Percentiles rank a stretch among this genome's conserved stretches.
phyloP scores from a whole-genome alignment of 2,797 vertebrate genomes.

The Falco peregrinus region DNA sequence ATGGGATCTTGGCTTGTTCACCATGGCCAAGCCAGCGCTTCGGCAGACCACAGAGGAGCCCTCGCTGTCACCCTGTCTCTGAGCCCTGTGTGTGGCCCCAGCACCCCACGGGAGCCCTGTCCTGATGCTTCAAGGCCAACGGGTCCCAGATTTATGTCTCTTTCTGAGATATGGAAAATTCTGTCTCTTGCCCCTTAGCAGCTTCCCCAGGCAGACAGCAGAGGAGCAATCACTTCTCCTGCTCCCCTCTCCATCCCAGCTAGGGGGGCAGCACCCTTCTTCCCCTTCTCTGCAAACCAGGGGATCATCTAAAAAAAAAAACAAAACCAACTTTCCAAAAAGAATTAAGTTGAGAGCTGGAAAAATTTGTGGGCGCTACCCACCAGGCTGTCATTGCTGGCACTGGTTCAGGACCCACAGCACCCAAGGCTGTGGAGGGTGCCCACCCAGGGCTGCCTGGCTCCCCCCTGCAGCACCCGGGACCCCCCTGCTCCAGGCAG shows the following conservation, averaged over 20 bases:
- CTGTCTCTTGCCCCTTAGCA: not conserved
- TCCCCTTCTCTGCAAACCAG: not conserved
- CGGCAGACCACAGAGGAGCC: rapidly evolving
- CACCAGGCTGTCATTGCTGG: not conserved
- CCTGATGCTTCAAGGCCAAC: rapidly evolving
- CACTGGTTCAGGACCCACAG: not conserved
- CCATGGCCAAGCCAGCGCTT: not conserved
- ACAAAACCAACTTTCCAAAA: not conserved
- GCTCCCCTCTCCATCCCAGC: not conserved
- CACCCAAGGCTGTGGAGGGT: not conserved
- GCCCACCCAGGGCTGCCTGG: not conserved
- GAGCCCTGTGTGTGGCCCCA: rapidly evolving
- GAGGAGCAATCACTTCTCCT: not conserved
- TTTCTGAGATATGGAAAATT: not conserved
- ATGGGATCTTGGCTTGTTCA: not conserved
- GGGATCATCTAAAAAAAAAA: not conserved
- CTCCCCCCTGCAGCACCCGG: not conserved
- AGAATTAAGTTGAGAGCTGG: not conserved
- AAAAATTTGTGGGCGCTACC: not conserved
- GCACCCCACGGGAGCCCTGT: rapidly evolving
- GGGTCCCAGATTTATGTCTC: not conserved
- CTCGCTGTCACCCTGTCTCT: not conserved
- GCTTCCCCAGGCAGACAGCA: not conserved
- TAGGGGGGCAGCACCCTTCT: not conserved
- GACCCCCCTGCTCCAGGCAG: not conserved